Conservation (phyloP, 2,113 vertebrate species). For the Colaptes auratus region DNA sequence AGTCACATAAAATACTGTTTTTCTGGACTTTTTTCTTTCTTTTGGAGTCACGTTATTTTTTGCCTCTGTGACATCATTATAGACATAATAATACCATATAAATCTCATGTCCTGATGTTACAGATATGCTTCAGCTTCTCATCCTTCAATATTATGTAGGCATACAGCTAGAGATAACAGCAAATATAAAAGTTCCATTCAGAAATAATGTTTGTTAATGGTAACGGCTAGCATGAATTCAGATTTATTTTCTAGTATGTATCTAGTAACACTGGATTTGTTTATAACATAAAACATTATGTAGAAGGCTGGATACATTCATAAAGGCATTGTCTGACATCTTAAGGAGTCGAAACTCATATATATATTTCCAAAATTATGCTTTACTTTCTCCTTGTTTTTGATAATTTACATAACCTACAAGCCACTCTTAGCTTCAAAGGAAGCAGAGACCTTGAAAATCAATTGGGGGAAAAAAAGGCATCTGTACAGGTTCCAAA, state of each 20-base stretch:
- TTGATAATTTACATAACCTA: slow-evolving; percentile 4
- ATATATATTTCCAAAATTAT: background rate
- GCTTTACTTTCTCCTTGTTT: background rate
- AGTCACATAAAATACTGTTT: background rate
- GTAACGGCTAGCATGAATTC: background rate
- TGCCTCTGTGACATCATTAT: background rate
- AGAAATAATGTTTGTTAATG: slow-evolving; percentile 19
- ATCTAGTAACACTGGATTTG: background rate
- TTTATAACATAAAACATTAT: background rate
- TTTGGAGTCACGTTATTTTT: background rate
- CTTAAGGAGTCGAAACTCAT: slow-evolving; percentile 29
- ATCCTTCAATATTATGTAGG: slow-evolving; percentile 14
- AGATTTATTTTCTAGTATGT: background rate
- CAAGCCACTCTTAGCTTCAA: slow-evolving; percentile 1
- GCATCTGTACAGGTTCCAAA: background rate
- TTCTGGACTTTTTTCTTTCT: background rate
- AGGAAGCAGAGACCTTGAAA: slow-evolving; percentile 39
- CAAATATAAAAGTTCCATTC: background rate
- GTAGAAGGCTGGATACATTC: slow-evolving; percentile 14
- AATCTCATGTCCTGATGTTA: background rate
- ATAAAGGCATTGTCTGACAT: slow-evolving; percentile 25
- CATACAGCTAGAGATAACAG: background rate
- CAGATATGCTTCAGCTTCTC: background rate
- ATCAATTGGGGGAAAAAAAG: background rate
- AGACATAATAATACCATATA: background rate